Evolutionary conservation across 2,797 vertebrate species (phyloP).

Genomic region (Falco concolor): DNA sequence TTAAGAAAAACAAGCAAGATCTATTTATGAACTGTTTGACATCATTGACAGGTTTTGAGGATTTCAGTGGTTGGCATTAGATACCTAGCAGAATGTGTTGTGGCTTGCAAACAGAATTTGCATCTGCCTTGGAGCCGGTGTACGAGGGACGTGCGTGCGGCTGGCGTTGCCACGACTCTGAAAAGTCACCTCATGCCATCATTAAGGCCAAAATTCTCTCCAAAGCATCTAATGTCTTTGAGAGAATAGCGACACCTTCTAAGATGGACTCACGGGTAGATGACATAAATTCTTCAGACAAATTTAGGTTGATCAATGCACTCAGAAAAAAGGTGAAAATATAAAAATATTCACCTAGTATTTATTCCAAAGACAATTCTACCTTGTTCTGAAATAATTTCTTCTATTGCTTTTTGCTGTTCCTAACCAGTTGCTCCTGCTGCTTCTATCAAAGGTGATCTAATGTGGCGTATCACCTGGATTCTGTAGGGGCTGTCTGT

Average conservation of each 20-base stretch:
- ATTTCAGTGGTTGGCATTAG: not conserved
- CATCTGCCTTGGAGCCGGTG: not conserved
- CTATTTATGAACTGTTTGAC: slow-evolving; percentile 11
- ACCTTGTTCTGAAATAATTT: not conserved
- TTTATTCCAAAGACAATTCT: not conserved
- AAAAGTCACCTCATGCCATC: not conserved
- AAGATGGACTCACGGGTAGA: not conserved
- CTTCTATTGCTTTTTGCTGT: not conserved
- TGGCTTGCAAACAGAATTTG: not conserved
- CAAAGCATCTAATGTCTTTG: not conserved
- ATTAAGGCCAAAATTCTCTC: not conserved
- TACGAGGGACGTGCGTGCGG: not conserved
- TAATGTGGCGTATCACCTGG: not conserved
- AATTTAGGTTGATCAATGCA: not conserved
- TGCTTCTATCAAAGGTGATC: not conserved
- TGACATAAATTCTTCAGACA: not conserved
- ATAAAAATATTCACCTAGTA: not conserved
- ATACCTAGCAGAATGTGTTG: not conserved
- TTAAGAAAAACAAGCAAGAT: not conserved
- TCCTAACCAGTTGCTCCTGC: not conserved
- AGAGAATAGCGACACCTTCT: not conserved
- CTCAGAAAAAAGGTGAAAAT: not conserved
- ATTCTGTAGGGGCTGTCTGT: not conserved
- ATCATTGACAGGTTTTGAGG: not conserved
- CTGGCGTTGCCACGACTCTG: not conserved